Percentiles rank a stretch among this genome's conserved stretches.
phyloP scores from a whole-genome alignment of 2,113 vertebrate genomes.

The Pollachius pollachius region DNA sequence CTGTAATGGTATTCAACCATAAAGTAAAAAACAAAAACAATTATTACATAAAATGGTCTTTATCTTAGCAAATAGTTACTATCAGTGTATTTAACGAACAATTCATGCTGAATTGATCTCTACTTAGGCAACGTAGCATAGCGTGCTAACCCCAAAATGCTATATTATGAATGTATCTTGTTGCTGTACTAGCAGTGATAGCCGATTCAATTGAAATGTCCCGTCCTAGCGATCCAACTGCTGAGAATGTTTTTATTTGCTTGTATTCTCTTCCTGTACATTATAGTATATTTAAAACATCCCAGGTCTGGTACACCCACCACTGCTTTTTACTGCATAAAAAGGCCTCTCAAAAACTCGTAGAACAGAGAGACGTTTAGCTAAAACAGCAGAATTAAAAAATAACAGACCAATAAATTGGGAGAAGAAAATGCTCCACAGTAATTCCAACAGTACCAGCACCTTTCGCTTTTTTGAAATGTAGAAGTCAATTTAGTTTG shows the following conservation, averaged over 20 bases:
- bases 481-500: neutral
- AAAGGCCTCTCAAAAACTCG: constrained; percentile 28
- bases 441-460: no score
- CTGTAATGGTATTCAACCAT: neutral
- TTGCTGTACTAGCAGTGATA: constrained; percentile 30
- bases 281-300: constrained; percentile 31
- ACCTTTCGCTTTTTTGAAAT: no score
- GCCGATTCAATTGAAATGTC: constrained; percentile 30
- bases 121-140: neutral
- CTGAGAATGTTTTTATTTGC: constrained; percentile 12
- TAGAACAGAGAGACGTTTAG: no score
- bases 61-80: constrained; percentile 43
- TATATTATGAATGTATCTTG: constrained; percentile 18
- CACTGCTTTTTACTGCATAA: constrained; percentile 11
- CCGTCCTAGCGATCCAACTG: constrained; percentile 7
- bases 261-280: constrained; percentile 35
- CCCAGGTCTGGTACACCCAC: constrained; percentile 27
- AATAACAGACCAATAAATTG: no score
- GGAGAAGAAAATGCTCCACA: no score
- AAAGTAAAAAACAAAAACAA: constrained; percentile 8
- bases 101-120: neutral
- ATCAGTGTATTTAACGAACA: constrained; percentile 61
- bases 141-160: constrained; percentile 23
- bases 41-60: constrained; percentile 45
- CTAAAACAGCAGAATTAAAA: no score